Base-by-base conservation (phyloP, 1,140 invertebrate species). In the Temnothorax longispinosus region DNA sequence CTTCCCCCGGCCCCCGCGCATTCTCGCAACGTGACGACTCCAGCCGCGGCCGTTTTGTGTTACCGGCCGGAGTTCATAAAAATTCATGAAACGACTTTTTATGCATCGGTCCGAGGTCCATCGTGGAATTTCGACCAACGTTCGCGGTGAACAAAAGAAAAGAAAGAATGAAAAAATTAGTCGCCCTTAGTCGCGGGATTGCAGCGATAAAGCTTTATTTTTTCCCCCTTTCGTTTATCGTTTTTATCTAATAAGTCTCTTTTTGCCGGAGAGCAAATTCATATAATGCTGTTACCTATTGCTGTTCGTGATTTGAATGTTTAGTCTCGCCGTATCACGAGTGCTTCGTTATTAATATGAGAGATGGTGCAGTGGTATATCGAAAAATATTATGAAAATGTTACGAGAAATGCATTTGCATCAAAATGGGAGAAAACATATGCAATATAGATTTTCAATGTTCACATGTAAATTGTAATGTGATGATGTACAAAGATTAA, bases 61-160 rank as follows among this genome's bases (percentile, higher is more conserved):
- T 75, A 75, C 44, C 41, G 7, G n/a, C 54, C 10, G 56, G 27
- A 50, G 69, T 75, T 84, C 69, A 84, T 84, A 84, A 84, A 84
- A 84, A 84, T 84, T 84, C 80, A 84, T 84, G 69, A 84, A 84
- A 84, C 54, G 41, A 52, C 13, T 35, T 62, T 84, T 84, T 50
- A 75, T 62, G 44, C 80, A 74, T 75, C 32, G 69, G 80, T 11
- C 76, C 76, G 76, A 50, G 58, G 58, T 82, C 69, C 69, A 75
- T 75, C 69, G 54, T 6, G 32, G n/a, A 84, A 75, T 84, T 84
- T 75, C 80, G 69, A 60, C 69, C 3, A 32, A 74, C 69, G 32
- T 82, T 87, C 27, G 32, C 18, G n/a, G 13, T 41, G 54, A 58
- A 58, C 21, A 10, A 50, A 35, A 47, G 7, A 4, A 44, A 44